Evolutionary conservation across 2,113 vertebrate species (phyloP).

Genomic region (Sinosuthora webbiana): DNA sequence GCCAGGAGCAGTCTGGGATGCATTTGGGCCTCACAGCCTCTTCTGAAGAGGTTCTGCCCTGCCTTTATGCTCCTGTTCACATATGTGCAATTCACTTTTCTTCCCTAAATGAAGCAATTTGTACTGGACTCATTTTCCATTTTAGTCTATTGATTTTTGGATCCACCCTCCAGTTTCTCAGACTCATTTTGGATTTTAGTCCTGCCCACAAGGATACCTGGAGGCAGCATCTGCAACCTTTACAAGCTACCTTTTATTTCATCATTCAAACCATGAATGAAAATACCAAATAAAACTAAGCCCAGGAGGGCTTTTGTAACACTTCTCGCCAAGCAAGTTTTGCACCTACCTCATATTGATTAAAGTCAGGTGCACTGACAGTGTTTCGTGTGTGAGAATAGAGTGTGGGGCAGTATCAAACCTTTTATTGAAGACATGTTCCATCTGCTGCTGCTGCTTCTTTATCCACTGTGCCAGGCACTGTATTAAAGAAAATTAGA

Average conservation of each 20-base stretch:
- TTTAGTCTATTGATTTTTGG: neutral
- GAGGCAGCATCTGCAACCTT: neutral
- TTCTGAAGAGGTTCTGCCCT: neutral
- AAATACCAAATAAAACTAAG: neutral
- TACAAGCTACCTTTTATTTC: neutral
- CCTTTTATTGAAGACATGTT: neutral
- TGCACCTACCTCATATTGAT: neutral
- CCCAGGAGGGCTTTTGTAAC: neutral
- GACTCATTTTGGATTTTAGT: neutral
- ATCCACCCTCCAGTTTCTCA: neutral
- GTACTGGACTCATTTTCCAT: neutral
- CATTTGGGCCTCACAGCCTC: neutral
- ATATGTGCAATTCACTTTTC: neutral
- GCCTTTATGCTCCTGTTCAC: neutral
- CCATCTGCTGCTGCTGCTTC: neutral
- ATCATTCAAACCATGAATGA: neutral
- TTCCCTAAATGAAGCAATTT: neutral
- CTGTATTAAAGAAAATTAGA: neutral
- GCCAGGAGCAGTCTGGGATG: neutral
- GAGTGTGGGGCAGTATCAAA: neutral
- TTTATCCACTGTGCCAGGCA: neutral
- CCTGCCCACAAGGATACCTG: neutral
- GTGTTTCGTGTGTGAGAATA: neutral
- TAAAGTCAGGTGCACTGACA: rapidly evolving
- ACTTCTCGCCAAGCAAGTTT: neutral